A percentile compares a stretch with the other conserved stretches of the same genome.
Conservation (phyloP, 1,140 invertebrate genomes). For the Saccostrea echinata region DNA sequence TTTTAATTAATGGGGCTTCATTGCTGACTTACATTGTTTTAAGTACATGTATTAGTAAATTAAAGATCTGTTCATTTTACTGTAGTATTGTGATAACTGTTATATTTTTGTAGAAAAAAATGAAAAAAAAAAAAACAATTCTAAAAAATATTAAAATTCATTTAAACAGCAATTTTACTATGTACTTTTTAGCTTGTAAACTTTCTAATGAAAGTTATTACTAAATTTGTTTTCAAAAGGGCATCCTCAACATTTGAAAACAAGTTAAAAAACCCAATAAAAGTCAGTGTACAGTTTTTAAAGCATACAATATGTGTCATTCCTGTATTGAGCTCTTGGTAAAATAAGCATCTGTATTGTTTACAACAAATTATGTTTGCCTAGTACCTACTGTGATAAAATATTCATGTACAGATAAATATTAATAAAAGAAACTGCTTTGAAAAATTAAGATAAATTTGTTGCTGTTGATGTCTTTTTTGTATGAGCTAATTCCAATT, state of each 20-base stretch:
- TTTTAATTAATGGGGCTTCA: neutral
- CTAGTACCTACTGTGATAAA: constrained; percentile 37
- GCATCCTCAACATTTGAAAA: neutral
- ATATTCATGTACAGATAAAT: constrained; percentile 37
- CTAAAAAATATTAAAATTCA: neutral
- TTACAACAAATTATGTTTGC: constrained; percentile 32
- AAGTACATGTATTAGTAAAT: neutral
- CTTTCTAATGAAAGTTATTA: neutral
- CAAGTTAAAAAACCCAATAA: neutral
- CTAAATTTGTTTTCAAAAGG: constrained; percentile 9
- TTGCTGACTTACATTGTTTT: neutral
- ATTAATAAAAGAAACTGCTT: constrained; percentile 35
- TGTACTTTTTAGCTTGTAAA: neutral
- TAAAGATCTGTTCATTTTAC: constrained; percentile 19
- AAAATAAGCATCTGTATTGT: constrained; percentile 21
- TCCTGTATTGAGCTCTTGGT: constrained; percentile 16
- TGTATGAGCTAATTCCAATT: too few relatives aligned
- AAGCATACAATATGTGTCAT: neutral
- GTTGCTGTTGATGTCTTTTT: neutral
- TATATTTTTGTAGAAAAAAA: constrained; percentile 37
- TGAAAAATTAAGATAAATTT: neutral
- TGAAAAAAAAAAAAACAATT: neutral
- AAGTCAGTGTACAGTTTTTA: neutral
- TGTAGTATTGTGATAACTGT: constrained; percentile 28
- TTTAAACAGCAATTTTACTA: neutral